These are phyloP conservation scores for Tangara arthus DNA, from an alignment of 2,797 vertebrate genomes.

Conservation along the genomic window DNA sequence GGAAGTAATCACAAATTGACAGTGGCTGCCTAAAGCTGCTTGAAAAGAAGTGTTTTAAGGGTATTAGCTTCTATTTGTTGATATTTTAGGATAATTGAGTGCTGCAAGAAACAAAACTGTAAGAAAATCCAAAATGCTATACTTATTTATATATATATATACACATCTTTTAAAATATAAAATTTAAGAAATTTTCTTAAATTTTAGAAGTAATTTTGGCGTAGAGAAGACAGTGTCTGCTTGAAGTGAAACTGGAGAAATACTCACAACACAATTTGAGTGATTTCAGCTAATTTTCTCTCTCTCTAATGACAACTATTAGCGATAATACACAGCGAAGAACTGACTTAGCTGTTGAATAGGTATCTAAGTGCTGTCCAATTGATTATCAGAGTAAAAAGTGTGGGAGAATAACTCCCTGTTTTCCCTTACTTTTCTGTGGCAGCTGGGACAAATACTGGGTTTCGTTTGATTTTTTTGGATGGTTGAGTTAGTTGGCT, in stretches of 20 bases:
- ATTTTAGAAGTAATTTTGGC: not conserved
- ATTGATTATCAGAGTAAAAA: not conserved
- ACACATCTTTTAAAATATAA: not conserved
- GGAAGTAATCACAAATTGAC: not conserved
- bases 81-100: not conserved
- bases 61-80: not conserved
- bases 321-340: not conserved
- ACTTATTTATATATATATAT: not conserved
- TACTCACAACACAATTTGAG: not conserved
- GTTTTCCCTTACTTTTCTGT: not conserved
- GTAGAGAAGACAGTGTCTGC: not conserved
- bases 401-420: not conserved
- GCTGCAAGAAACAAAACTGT: not conserved
- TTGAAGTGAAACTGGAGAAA: not conserved
- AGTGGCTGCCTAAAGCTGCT: not conserved
- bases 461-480: not conserved
- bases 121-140: not conserved
- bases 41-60: not conserved
- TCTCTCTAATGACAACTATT: not conserved
- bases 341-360: not conserved
- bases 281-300: not conserved
- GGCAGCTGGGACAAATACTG: not conserved
- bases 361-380: not conserved
- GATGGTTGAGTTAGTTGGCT: not conserved
- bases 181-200: not conserved